Percentiles rank a stretch among this genome's conserved stretches.
phyloP scores from a whole-genome alignment of 2,113 vertebrate genomes.

The Saccopteryx bilineata region DNA sequence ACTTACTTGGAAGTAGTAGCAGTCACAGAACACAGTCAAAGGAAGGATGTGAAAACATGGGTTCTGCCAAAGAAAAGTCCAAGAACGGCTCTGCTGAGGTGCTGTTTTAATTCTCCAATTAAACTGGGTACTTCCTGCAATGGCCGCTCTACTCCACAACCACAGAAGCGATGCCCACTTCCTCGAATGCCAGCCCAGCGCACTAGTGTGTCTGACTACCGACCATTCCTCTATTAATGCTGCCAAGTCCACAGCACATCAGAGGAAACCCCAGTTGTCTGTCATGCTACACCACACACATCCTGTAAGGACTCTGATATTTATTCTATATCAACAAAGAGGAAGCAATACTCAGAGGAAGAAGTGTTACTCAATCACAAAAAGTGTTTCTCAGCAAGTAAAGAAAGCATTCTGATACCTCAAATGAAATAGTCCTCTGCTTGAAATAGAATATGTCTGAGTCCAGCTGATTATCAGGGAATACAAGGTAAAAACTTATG shows the following conservation, averaged over 20 bases:
- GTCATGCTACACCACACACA: background rate
- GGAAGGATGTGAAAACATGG: conserved; percentile 68
- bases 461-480: background rate
- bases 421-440: background rate
- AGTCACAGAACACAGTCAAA: conserved; percentile 54
- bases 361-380: background rate
- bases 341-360: conserved; percentile 51
- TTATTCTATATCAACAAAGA: conserved; percentile 7
- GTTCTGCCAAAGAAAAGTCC: background rate
- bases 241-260: background rate
- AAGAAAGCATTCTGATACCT: background rate
- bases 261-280: background rate
- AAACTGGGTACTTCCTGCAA: too few relatives aligned
- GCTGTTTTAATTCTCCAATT: background rate
- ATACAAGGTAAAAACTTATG: background rate
- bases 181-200: background rate
- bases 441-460: background rate
- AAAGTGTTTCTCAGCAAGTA: background rate
- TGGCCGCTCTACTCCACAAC: background rate
- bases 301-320: conserved; percentile 31
- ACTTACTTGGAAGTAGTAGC: conserved; percentile 69
- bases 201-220: background rate
- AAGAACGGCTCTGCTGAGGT: background rate
- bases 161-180: too few relatives aligned
- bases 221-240: fast-evolving